phyloP scores from a whole-genome alignment of 35 echinoderm and acorn worm species.

The Holothuria glaberrima region DNA sequence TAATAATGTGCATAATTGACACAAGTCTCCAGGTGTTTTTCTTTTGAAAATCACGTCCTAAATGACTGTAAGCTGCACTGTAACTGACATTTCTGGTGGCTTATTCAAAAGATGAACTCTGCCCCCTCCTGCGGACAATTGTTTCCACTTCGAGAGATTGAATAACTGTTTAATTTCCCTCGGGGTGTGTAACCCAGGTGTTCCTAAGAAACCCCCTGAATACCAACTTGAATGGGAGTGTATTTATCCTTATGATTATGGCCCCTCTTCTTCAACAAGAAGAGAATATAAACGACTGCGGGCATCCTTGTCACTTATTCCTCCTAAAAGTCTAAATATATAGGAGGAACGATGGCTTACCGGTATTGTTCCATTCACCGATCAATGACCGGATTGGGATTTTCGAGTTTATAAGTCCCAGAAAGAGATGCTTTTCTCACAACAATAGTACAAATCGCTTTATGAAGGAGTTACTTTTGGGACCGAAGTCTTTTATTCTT shows the following conservation, averaged over 20 bases:
- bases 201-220: neutral
- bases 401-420: neutral
- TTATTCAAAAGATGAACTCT: neutral
- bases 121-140: slow-evolving; percentile 3
- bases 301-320: slow-evolving; percentile 4
- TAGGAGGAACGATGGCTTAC: neutral
- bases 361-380: neutral
- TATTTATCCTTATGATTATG: slow-evolving; percentile 36
- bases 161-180: slow-evolving; percentile 40
- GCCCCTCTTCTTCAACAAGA: neutral
- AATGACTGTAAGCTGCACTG: neutral
- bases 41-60: neutral
- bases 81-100: neutral
- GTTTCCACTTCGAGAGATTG: neutral
- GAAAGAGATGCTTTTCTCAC: neutral
- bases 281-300: slow-evolving; percentile 4
- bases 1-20: too few relatives aligned
- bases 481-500: neutral
- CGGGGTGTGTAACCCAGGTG: neutral
- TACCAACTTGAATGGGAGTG: neutral
- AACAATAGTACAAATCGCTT: slow-evolving; percentile 40
- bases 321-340: neutral
- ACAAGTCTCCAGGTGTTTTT: too few relatives aligned
- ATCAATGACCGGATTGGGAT: slow-evolving; percentile 25
- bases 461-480: neutral